Evolutionary conservation across 2,888 invertebrate genomes (phyloP), one percentile per base, ranked within the genome.

Genomic region (Chydorus sphaericus): DNA sequence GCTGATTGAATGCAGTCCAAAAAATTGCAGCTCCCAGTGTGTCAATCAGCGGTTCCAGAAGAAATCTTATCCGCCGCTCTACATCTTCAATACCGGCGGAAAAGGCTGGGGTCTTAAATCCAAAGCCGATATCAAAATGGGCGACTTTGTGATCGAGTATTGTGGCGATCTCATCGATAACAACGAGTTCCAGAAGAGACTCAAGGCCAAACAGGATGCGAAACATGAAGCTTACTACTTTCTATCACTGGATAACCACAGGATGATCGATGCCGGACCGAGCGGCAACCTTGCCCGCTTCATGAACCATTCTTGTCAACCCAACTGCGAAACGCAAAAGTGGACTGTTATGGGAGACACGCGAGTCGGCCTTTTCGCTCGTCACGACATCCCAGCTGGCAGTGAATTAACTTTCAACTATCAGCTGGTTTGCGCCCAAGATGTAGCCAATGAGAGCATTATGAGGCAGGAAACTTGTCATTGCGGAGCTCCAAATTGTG

Each of bases 401-500:
- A 80, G 83, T 23, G 96, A 97, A 69, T 74, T 97, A 52, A 94
- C 93, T 0, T 96, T 96, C 69, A 93, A 96, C 72, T 96, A 96
- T 68, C 87, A 92, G 69, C 74, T 96, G 68, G 86, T 90, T 64
- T 80, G 80, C 67, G 80, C 78, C 65, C 73, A 72, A 16, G 62
- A 61, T 29, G 62, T 61, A 23, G 80, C 85, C 61, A 54, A 55
- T 18, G 48, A 37, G 29, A 31, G 52, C 18, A 84, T 86, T 61
- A 23, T 26, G 7, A 44, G 44, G 8, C 87, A 86, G 70, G 88
- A 88, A 62, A 77, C 79, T 0, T 96, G 96, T 66, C 74, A 81
- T 61, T 96, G 96, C 66, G 89, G 89, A 0, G 83, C 93, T 2
- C 72, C 78, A 14, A 82, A 85, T 59, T 96, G 96, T 67, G 85